These are phyloP conservation scores for Hesperophylax magnus DNA, from an alignment of 1,140 invertebrate genomes.

Conservation along the genomic window DNA sequence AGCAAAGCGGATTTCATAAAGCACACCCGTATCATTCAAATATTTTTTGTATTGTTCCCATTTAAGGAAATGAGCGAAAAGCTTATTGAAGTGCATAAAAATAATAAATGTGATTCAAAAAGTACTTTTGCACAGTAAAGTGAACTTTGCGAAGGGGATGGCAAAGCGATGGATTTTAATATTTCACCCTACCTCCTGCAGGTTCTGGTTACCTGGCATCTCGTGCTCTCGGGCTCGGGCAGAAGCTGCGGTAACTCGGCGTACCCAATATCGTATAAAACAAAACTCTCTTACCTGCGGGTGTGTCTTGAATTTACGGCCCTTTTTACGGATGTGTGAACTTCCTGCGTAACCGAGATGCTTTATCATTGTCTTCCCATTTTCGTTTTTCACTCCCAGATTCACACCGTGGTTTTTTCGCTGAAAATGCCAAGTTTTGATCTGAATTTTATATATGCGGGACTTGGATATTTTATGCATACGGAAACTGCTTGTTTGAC, in stretches of 20 bases:
- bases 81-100: too few species aligned
- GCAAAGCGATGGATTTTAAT: constrained; percentile 24
- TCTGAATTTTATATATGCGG: constrained; percentile 56
- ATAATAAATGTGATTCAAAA: too few species aligned
- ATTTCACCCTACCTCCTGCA: not conserved
- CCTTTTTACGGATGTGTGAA: constrained; percentile 56
- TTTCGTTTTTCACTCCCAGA: constrained; percentile 47
- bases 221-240: not conserved
- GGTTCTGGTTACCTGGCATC: not conserved
- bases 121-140: not conserved
- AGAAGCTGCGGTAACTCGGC: not conserved
- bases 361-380: constrained; percentile 56
- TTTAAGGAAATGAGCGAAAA: too few species aligned
- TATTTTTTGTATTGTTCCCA: too few species aligned
- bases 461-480: constrained; percentile 55
- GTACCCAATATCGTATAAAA: constrained; percentile 31
- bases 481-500: constrained; percentile 53
- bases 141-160: not conserved
- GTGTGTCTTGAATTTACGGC: constrained; percentile 56
- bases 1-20: too few species aligned
- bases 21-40: too few species aligned
- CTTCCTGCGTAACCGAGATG: constrained; percentile 55
- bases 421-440: constrained; percentile 53
- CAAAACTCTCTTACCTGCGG: constrained; percentile 48
- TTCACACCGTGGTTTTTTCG: constrained; percentile 22